A percentile compares a stretch with the other conserved stretches of the same genome.
These are phyloP conservation scores for Parotia lawesii DNA, from an alignment of 2,113 vertebrate genomes.

Conservation along the genomic window DNA sequence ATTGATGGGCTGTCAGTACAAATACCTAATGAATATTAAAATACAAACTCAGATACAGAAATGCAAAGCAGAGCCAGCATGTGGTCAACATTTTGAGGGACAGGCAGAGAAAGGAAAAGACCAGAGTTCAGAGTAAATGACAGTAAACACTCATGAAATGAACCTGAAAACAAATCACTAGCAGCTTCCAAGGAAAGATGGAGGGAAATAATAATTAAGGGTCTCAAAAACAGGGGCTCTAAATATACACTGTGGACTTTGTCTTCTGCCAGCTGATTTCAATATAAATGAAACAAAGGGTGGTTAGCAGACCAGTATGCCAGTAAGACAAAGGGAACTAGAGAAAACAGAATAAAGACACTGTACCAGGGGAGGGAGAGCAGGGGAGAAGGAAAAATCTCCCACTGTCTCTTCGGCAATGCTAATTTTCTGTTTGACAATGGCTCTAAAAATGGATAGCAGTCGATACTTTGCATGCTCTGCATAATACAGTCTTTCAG, in stretches of 20 bases:
- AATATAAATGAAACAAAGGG: constrained; percentile 44
- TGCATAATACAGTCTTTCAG: constrained; percentile 22
- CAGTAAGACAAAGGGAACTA: constrained; percentile 39
- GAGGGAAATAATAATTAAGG: constrained; percentile 28
- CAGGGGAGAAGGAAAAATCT: constrained; percentile 5
- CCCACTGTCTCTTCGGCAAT: background rate
- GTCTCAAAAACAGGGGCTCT: background rate
- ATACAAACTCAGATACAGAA: constrained; percentile 42
- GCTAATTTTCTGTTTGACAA: constrained; percentile 34
- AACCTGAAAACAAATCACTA: constrained; percentile 49
- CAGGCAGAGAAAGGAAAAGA: constrained; percentile 41
- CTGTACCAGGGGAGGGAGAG: constrained; percentile 1
- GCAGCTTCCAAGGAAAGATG: background rate
- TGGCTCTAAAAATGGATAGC: constrained; percentile 39
- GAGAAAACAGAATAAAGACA: constrained; percentile 38
- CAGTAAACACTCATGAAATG: constrained; percentile 42
- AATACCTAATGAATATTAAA: constrained; percentile 60
- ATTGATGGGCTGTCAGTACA: constrained; percentile 53
- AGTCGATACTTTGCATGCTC: constrained; percentile 17
- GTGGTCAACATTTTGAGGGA: constrained; percentile 44
- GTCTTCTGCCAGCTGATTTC: constrained; percentile 30
- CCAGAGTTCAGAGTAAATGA: constrained; percentile 34
- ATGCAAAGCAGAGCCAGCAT: constrained; percentile 54
- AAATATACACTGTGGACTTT: constrained; percentile 40
- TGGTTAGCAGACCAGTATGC: background rate